These are phyloP conservation scores for Euproctis similis DNA, from an alignment of 2,888 invertebrate genomes.

Conservation along the genomic window DNA sequence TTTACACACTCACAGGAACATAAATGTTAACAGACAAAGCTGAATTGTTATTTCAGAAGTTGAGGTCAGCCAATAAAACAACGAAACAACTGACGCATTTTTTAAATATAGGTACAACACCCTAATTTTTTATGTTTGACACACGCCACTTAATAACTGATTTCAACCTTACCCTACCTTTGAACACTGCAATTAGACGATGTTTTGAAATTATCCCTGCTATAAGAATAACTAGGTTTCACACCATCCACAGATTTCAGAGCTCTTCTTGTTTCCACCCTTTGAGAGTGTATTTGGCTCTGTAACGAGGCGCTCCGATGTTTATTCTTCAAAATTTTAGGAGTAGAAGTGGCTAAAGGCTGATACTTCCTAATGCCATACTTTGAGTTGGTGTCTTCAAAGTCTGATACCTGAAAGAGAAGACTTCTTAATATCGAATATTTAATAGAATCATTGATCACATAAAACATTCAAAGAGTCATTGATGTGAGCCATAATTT, in stretches of 20 bases:
- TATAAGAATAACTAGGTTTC: constrained; percentile 28
- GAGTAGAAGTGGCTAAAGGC: constrained; percentile 48
- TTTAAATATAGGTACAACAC: no score
- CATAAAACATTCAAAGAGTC: background rate
- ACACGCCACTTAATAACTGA: no score
- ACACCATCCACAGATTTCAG: constrained; percentile 22
- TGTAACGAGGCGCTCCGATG: constrained; percentile 43
- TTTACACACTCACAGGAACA: no score
- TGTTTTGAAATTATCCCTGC: constrained; percentile 41
- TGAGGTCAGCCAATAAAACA: no score
- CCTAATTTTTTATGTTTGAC: no score
- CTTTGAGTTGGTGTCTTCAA: constrained; percentile 53
- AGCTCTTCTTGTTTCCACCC: constrained; percentile 16
- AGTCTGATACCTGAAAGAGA: constrained; percentile 51
- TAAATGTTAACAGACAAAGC: no score
- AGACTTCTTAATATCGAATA: no score
- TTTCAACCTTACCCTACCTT: constrained; percentile 14
- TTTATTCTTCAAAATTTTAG: constrained; percentile 33
- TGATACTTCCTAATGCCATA: constrained; percentile 39
- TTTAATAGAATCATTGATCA: no score
- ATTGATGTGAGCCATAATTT: no score
- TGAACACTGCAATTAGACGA: constrained; percentile 36
- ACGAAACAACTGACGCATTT: no score
- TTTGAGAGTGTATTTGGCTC: constrained; percentile 19
- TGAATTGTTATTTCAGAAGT: no score